These are phyloP conservation scores for Myotis davidii DNA, from an alignment of 2,113 vertebrate species.

Conservation along the genomic window DNA sequence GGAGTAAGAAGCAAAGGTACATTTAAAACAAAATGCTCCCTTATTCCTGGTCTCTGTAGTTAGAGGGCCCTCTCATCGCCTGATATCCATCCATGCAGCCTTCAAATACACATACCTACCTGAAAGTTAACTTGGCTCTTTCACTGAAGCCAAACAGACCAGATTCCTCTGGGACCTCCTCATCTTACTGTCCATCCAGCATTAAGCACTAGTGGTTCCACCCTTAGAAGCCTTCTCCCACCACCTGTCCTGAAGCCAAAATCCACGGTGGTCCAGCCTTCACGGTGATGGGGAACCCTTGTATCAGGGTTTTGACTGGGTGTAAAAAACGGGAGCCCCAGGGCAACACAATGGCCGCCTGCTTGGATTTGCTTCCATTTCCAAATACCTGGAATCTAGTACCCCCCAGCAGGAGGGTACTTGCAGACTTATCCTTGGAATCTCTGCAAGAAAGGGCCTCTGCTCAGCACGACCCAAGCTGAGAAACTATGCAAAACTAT, in stretches of 20 bases:
- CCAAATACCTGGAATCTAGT: background rate
- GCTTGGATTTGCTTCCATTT: background rate
- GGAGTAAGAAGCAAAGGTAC: background rate
- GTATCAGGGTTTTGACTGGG: background rate
- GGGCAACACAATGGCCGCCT: background rate
- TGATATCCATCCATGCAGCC: background rate
- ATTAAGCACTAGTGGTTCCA: background rate
- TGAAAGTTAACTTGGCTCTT: conserved; percentile 10
- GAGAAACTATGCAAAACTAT: conserved; percentile 25
- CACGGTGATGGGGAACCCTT: no score
- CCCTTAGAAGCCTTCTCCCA: background rate
- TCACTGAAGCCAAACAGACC: background rate
- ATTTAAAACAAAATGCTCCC: background rate
- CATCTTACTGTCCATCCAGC: background rate
- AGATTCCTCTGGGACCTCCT: background rate
- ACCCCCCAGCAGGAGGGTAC: background rate
- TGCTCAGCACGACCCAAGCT: background rate
- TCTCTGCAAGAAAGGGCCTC: background rate
- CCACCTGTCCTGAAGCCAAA: background rate
- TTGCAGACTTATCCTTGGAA: conserved; percentile 1
- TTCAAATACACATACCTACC: background rate
- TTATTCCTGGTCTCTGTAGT: background rate
- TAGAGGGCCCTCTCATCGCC: background rate
- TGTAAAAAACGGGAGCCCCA: background rate
- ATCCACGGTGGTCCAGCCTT: background rate